Evolutionary conservation across 2,888 invertebrate species (phyloP), one percentile per base, ranked within the genome.

Genomic region (Drosophila anceps): DNA sequence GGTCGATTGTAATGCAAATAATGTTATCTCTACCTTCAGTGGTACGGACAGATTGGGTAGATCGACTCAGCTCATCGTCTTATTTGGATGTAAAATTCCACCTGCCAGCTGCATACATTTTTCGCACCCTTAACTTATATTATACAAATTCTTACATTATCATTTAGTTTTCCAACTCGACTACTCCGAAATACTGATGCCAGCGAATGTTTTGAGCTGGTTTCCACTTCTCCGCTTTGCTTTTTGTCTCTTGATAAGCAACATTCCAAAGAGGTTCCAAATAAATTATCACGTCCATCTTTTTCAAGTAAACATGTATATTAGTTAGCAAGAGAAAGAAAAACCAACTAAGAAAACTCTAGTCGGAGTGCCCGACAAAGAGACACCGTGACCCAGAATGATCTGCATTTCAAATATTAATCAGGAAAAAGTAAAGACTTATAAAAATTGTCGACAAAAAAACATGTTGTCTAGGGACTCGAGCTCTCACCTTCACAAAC

Each of bases 201-300:
- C 79, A 97, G 95, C 72, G 96, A 96, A 48, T 96, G 95, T 69
- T 96, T 94, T 64, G 96, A 96, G 31, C 95, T 95, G 31, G 85
- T 64, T 1, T 48, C 54, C 29, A 77, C 59, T 51, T 90, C 93
- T 92, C 77, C 93, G 82, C 66, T 63, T 18, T 73, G 73, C 54
- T 89, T 88, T 37, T 81, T 77, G 93, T 98, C 98, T 83, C 97
- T 96, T 90, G 96, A 96, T 83, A 98, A 95, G 91, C 98, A 98
- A 91, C 96, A 96, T 60, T 95, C 94, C 79, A 98, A 93, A 2
- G 98, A 96, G 78, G 98, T 95, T 10, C 98, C 98, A 90, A 98
- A 98, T 96, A 77, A 94, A 92, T 72, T 51, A 43, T 65, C 71
- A 18, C 81, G 67, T 20, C 64, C 68, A 64, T 55, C 82, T 81